A percentile compares a stretch with the other conserved stretches of the same genome.
Conservation (phyloP, 1,140 invertebrate genomes). For the Lethocerus indicus region DNA sequence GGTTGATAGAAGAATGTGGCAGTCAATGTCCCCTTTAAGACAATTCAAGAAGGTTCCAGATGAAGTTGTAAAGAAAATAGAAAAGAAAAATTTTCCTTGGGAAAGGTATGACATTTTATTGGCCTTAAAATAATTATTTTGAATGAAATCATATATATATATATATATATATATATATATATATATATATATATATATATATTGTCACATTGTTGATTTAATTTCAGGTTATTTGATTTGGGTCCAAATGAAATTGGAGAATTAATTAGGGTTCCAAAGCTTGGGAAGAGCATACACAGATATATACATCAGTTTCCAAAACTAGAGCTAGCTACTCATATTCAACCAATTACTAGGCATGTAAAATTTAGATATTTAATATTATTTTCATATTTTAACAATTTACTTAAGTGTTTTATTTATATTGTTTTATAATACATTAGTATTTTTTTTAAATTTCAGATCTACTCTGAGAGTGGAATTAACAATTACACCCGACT, state of each 20-base stretch:
- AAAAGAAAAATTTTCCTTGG: slow-evolving; percentile 95
- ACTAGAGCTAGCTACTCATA: slow-evolving; percentile 84
- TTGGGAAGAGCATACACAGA: slow-evolving; percentile 95
- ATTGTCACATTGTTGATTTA: no score
- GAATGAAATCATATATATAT: neutral
- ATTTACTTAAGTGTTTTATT: no score
- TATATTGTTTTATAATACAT: no score
- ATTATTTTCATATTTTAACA: neutral
- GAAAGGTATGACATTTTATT: no score
- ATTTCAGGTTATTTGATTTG: slow-evolving; percentile 88
- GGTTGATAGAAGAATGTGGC: slow-evolving; percentile 98
- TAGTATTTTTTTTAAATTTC: no score
- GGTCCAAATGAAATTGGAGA: slow-evolving; percentile 97
- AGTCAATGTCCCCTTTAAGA: slow-evolving; percentile 94
- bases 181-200: slow-evolving; percentile 25
- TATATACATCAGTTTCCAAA: slow-evolving; percentile 97
- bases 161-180: neutral
- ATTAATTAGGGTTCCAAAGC: slow-evolving; percentile 83
- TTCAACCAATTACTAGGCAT: slow-evolving; percentile 90
- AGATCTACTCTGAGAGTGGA: slow-evolving; percentile 89
- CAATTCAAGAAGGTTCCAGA: slow-evolving; percentile 98
- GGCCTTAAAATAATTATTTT: slow-evolving; percentile 7
- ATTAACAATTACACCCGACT: slow-evolving; percentile 96
- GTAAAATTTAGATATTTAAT: no score
- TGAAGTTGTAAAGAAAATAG: slow-evolving; percentile 94